Percentiles rank a stretch among this genome's conserved stretches.
Conservation (phyloP, 2,888 invertebrate species). For the Tinea trinotella region DNA sequence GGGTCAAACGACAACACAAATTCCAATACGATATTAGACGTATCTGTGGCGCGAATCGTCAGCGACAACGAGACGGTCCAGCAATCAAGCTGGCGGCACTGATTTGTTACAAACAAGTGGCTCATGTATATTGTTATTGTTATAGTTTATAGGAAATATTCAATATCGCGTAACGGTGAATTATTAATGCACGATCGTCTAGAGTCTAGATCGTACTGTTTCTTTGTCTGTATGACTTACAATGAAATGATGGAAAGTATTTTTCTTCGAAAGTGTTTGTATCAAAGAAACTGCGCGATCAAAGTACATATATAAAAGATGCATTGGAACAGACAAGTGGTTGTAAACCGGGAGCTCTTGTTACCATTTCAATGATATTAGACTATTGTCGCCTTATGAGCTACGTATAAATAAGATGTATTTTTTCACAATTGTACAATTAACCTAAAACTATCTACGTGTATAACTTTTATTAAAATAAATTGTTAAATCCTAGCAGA, state of each 20-base stretch:
- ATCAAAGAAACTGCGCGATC: too few relatives aligned
- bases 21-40: conserved; percentile 76
- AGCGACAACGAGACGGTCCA: neutral
- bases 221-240: neutral
- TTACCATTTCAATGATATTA: too few relatives aligned
- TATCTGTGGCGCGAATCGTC: conserved; percentile 69
- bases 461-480: too few relatives aligned
- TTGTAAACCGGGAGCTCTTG: too few relatives aligned
- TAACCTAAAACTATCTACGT: too few relatives aligned
- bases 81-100: conserved; percentile 12
- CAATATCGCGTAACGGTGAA: neutral
- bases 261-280: too few relatives aligned
- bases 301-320: too few relatives aligned
- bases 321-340: too few relatives aligned
- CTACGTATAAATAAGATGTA: too few relatives aligned
- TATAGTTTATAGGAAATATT: neutral
- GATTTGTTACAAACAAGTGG: neutral
- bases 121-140: neutral
- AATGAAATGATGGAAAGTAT: neutral
- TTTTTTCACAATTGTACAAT: too few relatives aligned
- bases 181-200: neutral
- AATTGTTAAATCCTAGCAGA: too few relatives aligned
- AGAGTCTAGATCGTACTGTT: neutral
- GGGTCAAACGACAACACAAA: conserved; percentile 81
- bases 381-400: too few relatives aligned